Percentiles rank a stretch among this genome's conserved stretches.
These are phyloP conservation scores for Grammomys dolichurus DNA, from an alignment of 2,113 vertebrate species.

Conservation along the genomic window DNA sequence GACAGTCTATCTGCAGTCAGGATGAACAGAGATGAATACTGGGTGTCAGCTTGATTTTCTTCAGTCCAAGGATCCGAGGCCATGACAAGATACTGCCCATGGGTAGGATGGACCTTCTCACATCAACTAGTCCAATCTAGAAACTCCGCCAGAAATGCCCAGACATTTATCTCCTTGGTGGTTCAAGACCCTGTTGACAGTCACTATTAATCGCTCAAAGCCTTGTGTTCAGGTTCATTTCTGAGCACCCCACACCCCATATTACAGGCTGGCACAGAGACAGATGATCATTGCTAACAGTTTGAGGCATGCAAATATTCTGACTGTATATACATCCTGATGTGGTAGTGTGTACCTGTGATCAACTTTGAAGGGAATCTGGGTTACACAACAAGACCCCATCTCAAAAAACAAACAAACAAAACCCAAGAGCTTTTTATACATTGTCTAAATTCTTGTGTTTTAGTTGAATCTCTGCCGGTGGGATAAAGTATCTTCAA, in stretches of 20 bases:
- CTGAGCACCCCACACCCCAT: too few species aligned
- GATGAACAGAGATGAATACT: not conserved
- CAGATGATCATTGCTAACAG: not conserved
- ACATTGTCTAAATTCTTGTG: not conserved
- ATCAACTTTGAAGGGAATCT: not conserved
- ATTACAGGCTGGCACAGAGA: not conserved
- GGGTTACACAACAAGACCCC: not conserved
- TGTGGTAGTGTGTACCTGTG: not conserved
- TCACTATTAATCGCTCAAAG: not conserved
- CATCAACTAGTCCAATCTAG: not conserved
- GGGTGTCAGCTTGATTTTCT: not conserved
- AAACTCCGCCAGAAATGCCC: not conserved
- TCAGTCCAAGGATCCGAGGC: not conserved
- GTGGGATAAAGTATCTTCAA: not conserved
- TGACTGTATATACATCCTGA: not conserved
- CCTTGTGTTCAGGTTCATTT: not conserved
- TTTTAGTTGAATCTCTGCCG: not conserved
- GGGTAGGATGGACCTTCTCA: not conserved
- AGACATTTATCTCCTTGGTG: not conserved
- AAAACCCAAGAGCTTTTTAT: not conserved
- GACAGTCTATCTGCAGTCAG: not conserved
- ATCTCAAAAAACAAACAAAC: not conserved
- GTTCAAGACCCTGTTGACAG: not conserved
- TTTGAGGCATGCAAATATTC: not conserved
- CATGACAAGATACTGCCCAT: too few species aligned